Conservation (phyloP, 1,140 invertebrate species). For the Diplogasteroides magnus region DNA sequence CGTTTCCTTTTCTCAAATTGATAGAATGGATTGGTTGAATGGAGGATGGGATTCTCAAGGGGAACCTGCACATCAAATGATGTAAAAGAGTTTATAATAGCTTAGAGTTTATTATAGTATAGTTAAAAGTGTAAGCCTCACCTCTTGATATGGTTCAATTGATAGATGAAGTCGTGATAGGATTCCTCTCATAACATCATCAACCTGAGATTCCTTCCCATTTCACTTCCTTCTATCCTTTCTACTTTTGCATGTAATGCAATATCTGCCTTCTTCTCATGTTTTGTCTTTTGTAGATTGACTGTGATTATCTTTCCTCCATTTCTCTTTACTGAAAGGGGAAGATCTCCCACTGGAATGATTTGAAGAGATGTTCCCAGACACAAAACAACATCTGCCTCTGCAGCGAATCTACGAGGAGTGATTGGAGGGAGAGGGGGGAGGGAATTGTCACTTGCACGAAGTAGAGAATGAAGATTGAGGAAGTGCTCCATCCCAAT, state of each 20-base stretch:
- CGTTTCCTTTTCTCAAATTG: not conserved
- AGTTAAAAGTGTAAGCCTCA: not conserved
- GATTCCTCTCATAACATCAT: slow-evolving; percentile 13
- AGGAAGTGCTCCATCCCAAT: slow-evolving; percentile 93
- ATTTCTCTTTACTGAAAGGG: slow-evolving; percentile 78
- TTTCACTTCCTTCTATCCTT: not conserved
- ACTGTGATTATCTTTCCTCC: slow-evolving; percentile 84
- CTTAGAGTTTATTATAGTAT: too few relatives aligned
- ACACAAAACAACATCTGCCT: slow-evolving; percentile 84
- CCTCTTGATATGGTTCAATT: not conserved
- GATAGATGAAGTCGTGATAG: not conserved
- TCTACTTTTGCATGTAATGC: slow-evolving; percentile 37
- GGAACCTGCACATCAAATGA: too few relatives aligned
- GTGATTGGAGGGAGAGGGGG: slow-evolving; percentile 43
- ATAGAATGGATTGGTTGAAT: not conserved
- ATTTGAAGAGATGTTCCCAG: slow-evolving; percentile 95
- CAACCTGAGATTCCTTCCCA: not conserved
- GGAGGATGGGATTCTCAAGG: not conserved
- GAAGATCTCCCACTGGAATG: slow-evolving; percentile 88
- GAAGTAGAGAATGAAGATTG: slow-evolving; percentile 74
- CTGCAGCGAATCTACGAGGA: slow-evolving; percentile 77
- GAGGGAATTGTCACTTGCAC: not conserved
- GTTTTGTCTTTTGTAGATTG: slow-evolving; percentile 93
- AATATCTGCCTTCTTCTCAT: slow-evolving; percentile 59
- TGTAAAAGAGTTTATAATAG: too few relatives aligned